Conservation (phyloP, 2,797 vertebrate species). For the Ciconia nigra region DNA sequence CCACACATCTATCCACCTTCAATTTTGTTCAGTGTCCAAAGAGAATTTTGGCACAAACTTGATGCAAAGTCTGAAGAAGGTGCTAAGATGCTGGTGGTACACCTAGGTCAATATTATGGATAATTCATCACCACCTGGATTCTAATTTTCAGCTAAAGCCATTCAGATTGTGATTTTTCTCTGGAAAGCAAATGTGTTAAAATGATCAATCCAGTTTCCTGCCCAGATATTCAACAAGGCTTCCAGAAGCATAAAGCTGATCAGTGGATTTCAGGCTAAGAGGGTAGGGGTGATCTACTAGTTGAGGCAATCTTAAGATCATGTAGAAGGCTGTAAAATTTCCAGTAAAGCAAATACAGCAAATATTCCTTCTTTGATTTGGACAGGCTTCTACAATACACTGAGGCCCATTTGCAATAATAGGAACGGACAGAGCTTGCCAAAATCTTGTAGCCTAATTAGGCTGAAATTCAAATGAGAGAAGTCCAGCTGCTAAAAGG, state of each 20-base stretch:
- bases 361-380: neutral
- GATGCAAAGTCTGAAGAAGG: neutral
- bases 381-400: neutral
- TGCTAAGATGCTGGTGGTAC: neutral
- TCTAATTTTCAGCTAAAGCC: neutral
- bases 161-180: neutral
- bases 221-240: neutral
- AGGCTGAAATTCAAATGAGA: conserved; percentile 34
- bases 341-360: neutral
- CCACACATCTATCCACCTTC: accelerated
- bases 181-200: neutral
- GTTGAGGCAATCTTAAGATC: neutral
- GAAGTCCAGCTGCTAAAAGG: conserved; percentile 23
- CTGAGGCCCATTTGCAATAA: neutral
- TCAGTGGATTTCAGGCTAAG: neutral
- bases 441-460: conserved; percentile 7
- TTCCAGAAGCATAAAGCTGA: neutral
- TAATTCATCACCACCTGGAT: neutral
- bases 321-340: neutral
- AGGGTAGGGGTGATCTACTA: neutral
- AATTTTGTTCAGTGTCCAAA: neutral
- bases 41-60: neutral
- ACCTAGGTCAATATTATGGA: neutral
- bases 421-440: neutral
- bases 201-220: neutral